Percentiles rank a stretch among this genome's conserved stretches.
Evolutionary conservation across 2,797 vertebrate genomes (phyloP).

Genomic region (Rhynchonycteris naso): DNA sequence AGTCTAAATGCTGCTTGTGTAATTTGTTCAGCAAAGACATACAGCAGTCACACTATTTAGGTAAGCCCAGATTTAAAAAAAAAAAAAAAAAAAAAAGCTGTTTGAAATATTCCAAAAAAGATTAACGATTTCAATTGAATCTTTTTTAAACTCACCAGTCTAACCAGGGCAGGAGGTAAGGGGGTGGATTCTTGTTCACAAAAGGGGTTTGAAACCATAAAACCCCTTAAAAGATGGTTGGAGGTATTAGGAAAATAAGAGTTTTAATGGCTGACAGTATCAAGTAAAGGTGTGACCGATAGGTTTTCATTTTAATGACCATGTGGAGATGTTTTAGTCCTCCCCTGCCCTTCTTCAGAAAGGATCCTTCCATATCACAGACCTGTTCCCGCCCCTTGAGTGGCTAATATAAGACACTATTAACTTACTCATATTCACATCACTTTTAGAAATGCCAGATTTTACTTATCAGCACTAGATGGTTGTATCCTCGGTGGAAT

Average conservation of each 20-base stretch:
- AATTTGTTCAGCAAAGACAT: neutral
- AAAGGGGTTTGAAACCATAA: neutral
- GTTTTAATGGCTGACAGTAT: neutral
- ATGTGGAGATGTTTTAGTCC: neutral
- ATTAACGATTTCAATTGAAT: conserved; percentile 13
- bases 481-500: conserved; percentile 45
- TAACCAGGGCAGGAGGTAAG: neutral
- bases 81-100: neutral
- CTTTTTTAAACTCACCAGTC: conserved; percentile 7
- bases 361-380: neutral
- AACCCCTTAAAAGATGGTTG: conserved; percentile 24
- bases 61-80: neutral
- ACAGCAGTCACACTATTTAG: neutral
- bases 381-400: neutral
- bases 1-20: conserved; percentile 66
- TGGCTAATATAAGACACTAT: neutral
- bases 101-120: conserved; percentile 2
- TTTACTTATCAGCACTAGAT: conserved; percentile 57
- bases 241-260: neutral
- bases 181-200: neutral
- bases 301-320: neutral
- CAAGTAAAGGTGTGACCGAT: neutral
- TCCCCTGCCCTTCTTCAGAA: neutral
- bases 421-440: neutral
- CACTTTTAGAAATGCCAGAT: conserved; percentile 64